Conservation (phyloP, 1,140 invertebrate species). For the Formica selysi region DNA sequence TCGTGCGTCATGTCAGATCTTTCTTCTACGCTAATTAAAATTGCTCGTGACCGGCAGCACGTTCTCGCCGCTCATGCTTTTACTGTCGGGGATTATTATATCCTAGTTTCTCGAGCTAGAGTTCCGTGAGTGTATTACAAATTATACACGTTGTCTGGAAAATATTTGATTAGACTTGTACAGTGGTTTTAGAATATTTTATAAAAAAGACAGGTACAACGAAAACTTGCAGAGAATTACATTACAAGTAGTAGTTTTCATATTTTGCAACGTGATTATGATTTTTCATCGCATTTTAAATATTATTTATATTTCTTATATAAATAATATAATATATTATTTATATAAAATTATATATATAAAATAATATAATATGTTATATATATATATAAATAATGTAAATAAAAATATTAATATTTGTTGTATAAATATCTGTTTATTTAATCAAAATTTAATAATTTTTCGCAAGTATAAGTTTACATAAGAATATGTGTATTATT, state of each 20-base stretch:
- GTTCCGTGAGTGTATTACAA: neutral
- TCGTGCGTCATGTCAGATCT: slow-evolving; percentile 6
- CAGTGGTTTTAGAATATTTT: neutral
- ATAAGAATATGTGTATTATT: neutral
- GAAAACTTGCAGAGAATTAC: neutral
- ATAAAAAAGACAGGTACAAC: neutral
- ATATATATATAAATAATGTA: neutral
- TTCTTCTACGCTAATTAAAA: slow-evolving; percentile 53
- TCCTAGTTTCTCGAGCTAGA: neutral
- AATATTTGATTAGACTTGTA: slow-evolving; percentile 10
- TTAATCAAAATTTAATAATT: neutral
- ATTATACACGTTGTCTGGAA: neutral
- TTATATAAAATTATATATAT: too few relatives aligned
- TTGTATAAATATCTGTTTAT: neutral
- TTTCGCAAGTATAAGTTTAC: neutral
- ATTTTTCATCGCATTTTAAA: neutral
- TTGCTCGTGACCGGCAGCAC: neutral
- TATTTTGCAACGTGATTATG: neutral
- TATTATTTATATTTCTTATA: neutral
- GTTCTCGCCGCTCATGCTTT: neutral
- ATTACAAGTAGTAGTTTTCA: neutral
- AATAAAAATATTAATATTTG: neutral
- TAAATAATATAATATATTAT: too few relatives aligned
- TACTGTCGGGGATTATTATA: slow-evolving; percentile 24
- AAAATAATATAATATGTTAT: too few relatives aligned